A percentile compares a stretch with the other conserved stretches of the same genome.
These are phyloP conservation scores for Epicauta chinensis DNA, from an alignment of 1,140 invertebrate genomes.

Conservation along the genomic window DNA sequence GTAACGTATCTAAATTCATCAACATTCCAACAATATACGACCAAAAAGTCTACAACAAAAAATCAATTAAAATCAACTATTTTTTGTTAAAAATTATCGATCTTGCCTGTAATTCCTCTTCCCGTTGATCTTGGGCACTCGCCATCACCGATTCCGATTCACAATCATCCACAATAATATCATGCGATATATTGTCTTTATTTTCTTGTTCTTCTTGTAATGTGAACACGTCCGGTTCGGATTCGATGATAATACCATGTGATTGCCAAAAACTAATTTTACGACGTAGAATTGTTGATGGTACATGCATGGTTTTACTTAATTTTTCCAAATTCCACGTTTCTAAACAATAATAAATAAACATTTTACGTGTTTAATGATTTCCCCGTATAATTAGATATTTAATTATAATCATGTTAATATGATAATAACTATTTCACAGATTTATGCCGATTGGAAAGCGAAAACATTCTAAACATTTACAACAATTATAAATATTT, in stretches of 20 bases:
- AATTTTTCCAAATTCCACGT: constrained; percentile 82
- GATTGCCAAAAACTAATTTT: constrained; percentile 91
- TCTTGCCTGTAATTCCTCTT: constrained; percentile 80
- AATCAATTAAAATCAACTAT: not conserved
- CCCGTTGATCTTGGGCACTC: constrained; percentile 84
- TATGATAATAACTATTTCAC: too few relatives aligned
- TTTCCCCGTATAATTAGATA: not conserved
- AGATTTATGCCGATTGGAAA: too few relatives aligned
- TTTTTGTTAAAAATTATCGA: not conserved
- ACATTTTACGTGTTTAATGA: not conserved
- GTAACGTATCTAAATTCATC: constrained; percentile 88
- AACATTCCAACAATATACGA: constrained; percentile 96
- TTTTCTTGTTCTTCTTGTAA: constrained; percentile 67
- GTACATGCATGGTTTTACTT: constrained; percentile 74
- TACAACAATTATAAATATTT: too few relatives aligned
- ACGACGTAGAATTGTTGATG: constrained; percentile 71
- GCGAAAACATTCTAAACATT: too few relatives aligned
- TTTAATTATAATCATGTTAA: too few relatives aligned
- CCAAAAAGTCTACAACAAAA: constrained; percentile 76
- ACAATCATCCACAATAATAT: constrained; percentile 80
- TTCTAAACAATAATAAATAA: constrained; percentile 43
- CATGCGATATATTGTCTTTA: constrained; percentile 45
- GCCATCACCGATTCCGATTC: constrained; percentile 90
- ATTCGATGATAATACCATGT: constrained; percentile 74
- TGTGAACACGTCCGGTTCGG: constrained; percentile 64